A percentile compares a stretch with the other conserved stretches of the same genome.
phyloP scores from a whole-genome alignment of 92 coral and sea anemone species.

The Anthopleura xanthogrammica region DNA sequence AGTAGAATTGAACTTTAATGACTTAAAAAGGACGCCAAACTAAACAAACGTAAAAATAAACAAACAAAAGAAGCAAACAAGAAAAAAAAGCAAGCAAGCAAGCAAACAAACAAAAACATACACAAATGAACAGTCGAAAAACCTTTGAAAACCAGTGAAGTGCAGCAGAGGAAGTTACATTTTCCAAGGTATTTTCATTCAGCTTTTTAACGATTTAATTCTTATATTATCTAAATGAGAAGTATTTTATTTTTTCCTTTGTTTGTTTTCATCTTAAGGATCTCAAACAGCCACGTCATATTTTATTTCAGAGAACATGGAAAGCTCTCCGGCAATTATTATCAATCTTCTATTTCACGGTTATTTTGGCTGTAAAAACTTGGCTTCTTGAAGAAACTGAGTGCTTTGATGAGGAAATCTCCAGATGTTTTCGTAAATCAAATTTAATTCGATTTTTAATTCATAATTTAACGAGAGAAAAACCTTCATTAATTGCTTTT shows the following conservation, averaged over 20 bases:
- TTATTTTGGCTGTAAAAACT: not conserved
- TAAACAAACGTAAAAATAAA: not conserved
- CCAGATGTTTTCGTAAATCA: conserved; percentile 1
- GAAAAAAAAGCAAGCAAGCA: not conserved
- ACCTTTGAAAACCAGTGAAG: not conserved
- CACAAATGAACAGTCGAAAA: not conserved
- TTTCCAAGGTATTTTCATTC: not conserved
- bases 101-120: not conserved
- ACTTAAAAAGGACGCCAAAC: not conserved
- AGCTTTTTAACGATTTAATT: not conserved
- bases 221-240: not conserved
- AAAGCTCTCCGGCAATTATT: not conserved
- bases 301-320: no score
- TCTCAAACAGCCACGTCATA: not conserved
- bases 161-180: not conserved
- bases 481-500: not conserved
- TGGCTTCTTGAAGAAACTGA: not conserved
- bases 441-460: not conserved
- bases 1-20: not conserved
- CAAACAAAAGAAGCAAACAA: not conserved
- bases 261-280: not conserved
- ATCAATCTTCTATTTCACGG: not conserved
- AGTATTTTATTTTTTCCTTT: not conserved
- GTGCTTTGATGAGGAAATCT: not conserved
- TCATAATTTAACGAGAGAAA: not conserved